Evolutionary conservation across 2,797 vertebrate genomes (phyloP).

Genomic region (Buphagus erythrorhynchus): DNA sequence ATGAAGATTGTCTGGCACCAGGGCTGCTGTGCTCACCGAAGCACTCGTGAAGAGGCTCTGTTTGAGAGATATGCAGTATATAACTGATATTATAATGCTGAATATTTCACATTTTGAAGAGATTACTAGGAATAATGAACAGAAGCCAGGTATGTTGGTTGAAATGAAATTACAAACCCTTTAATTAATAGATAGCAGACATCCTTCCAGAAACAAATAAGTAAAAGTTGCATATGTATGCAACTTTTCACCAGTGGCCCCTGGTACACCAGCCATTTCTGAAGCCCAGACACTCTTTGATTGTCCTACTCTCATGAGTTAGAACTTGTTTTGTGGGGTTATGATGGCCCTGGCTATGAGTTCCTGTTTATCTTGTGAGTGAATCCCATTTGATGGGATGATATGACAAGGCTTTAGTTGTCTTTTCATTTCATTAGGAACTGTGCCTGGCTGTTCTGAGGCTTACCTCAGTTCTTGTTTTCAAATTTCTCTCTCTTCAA

Average conservation of each 20-base stretch:
- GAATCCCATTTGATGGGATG: not conserved
- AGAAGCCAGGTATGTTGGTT: not conserved
- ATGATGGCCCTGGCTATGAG: not conserved
- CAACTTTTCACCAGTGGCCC: not conserved
- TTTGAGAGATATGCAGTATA: not conserved
- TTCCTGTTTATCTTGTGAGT: not conserved
- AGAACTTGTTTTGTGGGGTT: not conserved
- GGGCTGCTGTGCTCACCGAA: not conserved
- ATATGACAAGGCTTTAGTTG: not conserved
- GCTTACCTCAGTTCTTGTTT: not conserved
- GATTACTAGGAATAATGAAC: not conserved
- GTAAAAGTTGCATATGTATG: not conserved
- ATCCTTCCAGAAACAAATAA: not conserved
- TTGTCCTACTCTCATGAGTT: not conserved
- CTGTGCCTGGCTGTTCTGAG: not conserved
- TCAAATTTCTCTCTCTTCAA: not conserved
- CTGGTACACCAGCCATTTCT: not conserved
- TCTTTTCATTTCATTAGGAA: not conserved
- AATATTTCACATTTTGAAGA: not conserved
- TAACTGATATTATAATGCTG: not conserved
- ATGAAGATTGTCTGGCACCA: not conserved
- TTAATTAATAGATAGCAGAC: not conserved
- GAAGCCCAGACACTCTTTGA: not conserved
- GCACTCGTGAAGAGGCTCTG: not conserved
- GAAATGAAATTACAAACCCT: not conserved